These are phyloP conservation scores for Nothoprocta pentlandii DNA, from an alignment of 2,113 vertebrate species.

Conservation along the genomic window DNA sequence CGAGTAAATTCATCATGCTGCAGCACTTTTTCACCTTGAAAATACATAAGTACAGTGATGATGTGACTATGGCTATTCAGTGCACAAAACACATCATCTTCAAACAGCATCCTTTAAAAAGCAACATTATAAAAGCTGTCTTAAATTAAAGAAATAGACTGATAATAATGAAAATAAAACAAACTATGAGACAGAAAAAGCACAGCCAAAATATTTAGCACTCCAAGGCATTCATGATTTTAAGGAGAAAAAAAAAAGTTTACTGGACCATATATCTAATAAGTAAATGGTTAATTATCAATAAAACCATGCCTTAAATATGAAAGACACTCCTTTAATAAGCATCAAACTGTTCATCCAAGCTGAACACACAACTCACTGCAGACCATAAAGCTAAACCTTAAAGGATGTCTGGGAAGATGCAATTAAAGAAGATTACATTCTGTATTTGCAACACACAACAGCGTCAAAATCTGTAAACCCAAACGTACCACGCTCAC, in stretches of 20 bases:
- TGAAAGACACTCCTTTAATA: conserved; percentile 65
- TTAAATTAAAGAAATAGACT: conserved; percentile 64
- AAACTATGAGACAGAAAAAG: conserved; percentile 59
- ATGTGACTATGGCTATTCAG: conserved; percentile 43
- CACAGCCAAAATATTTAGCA: conserved; percentile 68
- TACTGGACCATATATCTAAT: conserved; percentile 54
- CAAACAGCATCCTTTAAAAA: conserved; percentile 40
- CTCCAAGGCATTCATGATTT: conserved; percentile 61
- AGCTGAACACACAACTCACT: conserved; percentile 73
- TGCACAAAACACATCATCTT: conserved; percentile 42
- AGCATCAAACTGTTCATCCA: conserved; percentile 67
- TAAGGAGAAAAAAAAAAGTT: conserved; percentile 9
- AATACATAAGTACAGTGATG: conserved; percentile 71
- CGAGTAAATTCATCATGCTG: conserved; percentile 97
- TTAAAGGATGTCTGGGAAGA: conserved; percentile 41
- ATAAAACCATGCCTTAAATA: conserved; percentile 75
- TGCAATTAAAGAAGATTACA: conserved; percentile 70
- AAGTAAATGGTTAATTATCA: conserved; percentile 63
- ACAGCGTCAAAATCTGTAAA: conserved; percentile 72
- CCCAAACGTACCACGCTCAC: conserved; percentile 93
- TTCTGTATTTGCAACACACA: conserved; percentile 65
- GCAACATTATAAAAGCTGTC: conserved; percentile 28
- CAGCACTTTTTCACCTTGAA: conserved; percentile 96
- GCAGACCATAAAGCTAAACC: conserved; percentile 72
- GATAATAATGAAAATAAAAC: conserved; percentile 54